Base-by-base conservation (phyloP, 2,888 invertebrate genomes). In the Monoplex corrugatus region DNA sequence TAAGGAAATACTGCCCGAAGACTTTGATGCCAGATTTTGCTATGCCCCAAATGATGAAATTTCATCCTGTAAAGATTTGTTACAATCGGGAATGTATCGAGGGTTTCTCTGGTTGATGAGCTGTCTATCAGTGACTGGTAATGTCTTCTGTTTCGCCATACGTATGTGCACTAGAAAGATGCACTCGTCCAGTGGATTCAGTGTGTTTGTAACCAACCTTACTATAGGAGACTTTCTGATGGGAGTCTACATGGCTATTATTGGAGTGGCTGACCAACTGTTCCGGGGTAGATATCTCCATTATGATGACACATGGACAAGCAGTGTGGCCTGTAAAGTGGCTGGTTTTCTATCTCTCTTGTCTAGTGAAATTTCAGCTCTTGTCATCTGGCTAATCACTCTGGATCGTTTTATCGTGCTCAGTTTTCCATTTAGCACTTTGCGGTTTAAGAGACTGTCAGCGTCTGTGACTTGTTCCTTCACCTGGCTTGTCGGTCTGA, bases 211-310 rank as follows among this genome's bases (percentile, higher is more conserved):
- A 32, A 75, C 75, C 75, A 75, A 75, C 75, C 75, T 75, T 6
- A 75, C 75, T 35, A 75, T 75, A 28, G 32, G 35, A 35, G 75
- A 75, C 35, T 75, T 75, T 75, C 75, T 75, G 75, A 75, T 75
- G 75, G 75, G 75, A 10, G 75, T 75, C 35, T 75, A 75, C 8
- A 75, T 75, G 6, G 35, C 35, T 8, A 32, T 75, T 8, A 32
- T 75, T 8, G 75, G 75, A 8, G 35, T 35, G 35, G 75, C 75
- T 75, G 75, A 75, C 8, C 35, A 75, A 6, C 75, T 1, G 75
- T 75, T 32, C 75, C 32, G 75, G 10, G 75, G 75, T 6, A 32
- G 35, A 75, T 75, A 75, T 19, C 75, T 75, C 35, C 75, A 75
- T 32, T 35, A 75, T 75, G 75, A 75, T 19, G 68, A 68, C n/a